phyloP scores from a whole-genome alignment of 2,797 vertebrate genomes.

The Notamacropus eugenii region DNA sequence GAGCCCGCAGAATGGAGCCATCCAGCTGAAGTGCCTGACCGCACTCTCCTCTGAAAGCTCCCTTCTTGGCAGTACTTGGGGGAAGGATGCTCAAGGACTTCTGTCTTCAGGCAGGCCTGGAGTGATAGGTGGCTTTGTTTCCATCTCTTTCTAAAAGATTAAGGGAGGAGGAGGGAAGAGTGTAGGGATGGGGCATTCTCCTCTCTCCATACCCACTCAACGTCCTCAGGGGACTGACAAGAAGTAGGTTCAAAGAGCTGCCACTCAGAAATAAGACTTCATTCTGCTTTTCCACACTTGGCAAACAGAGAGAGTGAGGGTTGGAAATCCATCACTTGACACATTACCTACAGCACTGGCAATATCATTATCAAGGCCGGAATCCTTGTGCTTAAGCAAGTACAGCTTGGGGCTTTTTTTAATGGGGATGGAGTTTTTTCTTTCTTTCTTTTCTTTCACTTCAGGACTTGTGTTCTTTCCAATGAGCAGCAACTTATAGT shows the following conservation, averaged over 20 bases:
- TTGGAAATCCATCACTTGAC: slow-evolving; percentile 40
- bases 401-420: background rate
- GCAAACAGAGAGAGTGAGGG: background rate
- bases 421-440: background rate
- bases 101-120: slow-evolving; percentile 47
- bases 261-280: slow-evolving; percentile 30
- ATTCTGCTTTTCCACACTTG: slow-evolving; percentile 14
- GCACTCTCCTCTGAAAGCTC: slow-evolving; percentile 51
- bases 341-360: background rate
- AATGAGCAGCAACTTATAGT: background rate
- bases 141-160: slow-evolving; percentile 53
- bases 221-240: slow-evolving; percentile 17
- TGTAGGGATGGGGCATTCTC: slow-evolving; percentile 18
- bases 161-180: slow-evolving; percentile 39
- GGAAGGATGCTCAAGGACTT: slow-evolving; percentile 61
- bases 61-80: slow-evolving; percentile 49
- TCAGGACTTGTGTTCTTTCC: background rate
- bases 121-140: slow-evolving; percentile 48
- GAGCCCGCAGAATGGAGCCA: background rate
- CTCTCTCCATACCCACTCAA: slow-evolving; percentile 16
- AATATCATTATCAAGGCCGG: background rate
- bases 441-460: background rate
- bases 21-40: background rate
- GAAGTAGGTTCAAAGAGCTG: slow-evolving; percentile 1
- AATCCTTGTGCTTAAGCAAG: background rate